Evolutionary conservation across 2,888 invertebrate species (phyloP).

Genomic region (Torymus tubicola): DNA sequence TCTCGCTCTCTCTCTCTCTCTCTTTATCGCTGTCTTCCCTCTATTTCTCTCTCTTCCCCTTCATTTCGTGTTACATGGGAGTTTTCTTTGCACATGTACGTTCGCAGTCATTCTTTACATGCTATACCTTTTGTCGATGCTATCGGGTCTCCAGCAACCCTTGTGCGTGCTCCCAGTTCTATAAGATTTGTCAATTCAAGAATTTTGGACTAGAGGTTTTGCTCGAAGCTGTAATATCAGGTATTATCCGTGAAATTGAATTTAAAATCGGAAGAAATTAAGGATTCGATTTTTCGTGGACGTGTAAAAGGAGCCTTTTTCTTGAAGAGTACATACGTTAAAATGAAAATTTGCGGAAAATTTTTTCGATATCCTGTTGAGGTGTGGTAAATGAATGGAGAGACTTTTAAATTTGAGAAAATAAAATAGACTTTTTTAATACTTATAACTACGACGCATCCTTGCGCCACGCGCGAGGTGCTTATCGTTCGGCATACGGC

Average conservation of each 20-base stretch:
- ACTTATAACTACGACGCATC: too few relatives aligned
- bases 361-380: neutral
- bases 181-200: conserved; percentile 54
- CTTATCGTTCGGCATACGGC: too few relatives aligned
- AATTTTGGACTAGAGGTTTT: conserved; percentile 32
- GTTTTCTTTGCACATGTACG: too few relatives aligned
- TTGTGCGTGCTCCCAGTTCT: conserved; percentile 43
- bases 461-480: too few relatives aligned
- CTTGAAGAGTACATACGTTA: too few relatives aligned
- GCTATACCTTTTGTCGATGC: conserved; percentile 30
- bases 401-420: too few relatives aligned
- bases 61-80: neutral
- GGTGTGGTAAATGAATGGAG: too few relatives aligned
- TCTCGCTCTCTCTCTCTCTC: conserved; percentile 10
- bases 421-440: too few relatives aligned
- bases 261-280: conserved; percentile 50
- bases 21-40: conserved; percentile 10
- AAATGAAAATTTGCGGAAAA: conserved; percentile 42
- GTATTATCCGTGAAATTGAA: conserved; percentile 51
- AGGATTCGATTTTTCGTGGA: conserved; percentile 29
- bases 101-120: neutral
- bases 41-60: neutral
- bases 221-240: conserved; percentile 38
- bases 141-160: conserved; percentile 32
- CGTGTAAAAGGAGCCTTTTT: conserved; percentile 17